Base-by-base conservation (phyloP, 1,140 invertebrate genomes). In the Sycobia sp. region DNA sequence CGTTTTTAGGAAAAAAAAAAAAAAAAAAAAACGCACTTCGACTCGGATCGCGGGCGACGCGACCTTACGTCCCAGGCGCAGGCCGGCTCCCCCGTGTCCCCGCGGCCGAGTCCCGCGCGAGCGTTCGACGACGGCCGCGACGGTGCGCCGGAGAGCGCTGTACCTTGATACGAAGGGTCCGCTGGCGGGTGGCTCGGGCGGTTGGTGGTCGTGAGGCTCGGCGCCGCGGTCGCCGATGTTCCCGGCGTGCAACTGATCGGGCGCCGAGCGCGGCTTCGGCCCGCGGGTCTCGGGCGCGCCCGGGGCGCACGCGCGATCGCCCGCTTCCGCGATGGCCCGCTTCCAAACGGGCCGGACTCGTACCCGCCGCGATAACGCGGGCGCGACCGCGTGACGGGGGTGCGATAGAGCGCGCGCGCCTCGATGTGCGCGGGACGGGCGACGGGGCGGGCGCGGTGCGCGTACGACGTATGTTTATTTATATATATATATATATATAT, bases 281-380 rank as follows among this genome's bases (percentile, higher is more conserved):
- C n/a, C n/a, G n/a, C n/a, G n/a, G n/a, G n/a, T n/a, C n/a, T n/a
- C n/a, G n/a, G n/a, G n/a, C n/a, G n/a, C n/a, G n/a, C n/a, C n/a
- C n/a, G n/a, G n/a, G n/a, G n/a, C n/a, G n/a, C 38, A 20, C 13
- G n/a, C n/a, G 56, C 1, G 34, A 10, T 41, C 10, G 2, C 27
- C 11, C 29, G 27, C 36, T 62, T 62, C 60, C 60, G 51, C 27
- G 32, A 49, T 62, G 60, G 60, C 60, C 43, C 22, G 60, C 22
- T 49, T 62, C 60, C 60, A 62, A 62, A 55, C 47, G 49, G n/a
- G 29, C 14, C 2, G 34, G 49, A 53, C 36, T 53, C 20, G 41
- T 47, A 25, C 41, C n/a, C 23, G 8, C 8, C 8, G 43, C 4
- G 4, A 22, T 46, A 20, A 18, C 18, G 11, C 43, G 29, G 29